These are phyloP conservation scores for Toxotes lorentzi DNA, from an alignment of 2,797 vertebrate species.

Conservation along the genomic window DNA sequence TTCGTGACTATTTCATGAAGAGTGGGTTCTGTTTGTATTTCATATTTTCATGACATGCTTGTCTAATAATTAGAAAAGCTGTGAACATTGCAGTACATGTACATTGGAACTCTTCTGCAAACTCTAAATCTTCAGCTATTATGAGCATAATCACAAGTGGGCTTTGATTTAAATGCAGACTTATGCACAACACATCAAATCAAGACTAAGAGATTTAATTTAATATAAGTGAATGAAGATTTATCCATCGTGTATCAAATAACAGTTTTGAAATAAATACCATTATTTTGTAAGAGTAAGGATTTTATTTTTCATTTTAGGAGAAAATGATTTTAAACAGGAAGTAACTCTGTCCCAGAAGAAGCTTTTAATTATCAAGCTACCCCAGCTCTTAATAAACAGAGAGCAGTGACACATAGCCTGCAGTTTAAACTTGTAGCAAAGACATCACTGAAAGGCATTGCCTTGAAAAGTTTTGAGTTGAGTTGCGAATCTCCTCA, in stretches of 20 bases:
- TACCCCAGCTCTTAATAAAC: slow-evolving; percentile 20
- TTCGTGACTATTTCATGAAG: too few relatives aligned
- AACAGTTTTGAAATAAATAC: background rate
- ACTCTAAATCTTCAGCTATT: background rate
- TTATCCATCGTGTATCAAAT: background rate
- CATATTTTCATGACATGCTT: background rate
- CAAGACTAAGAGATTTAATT: background rate
- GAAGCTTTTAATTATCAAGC: slow-evolving; percentile 38
- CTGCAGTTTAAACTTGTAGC: slow-evolving; percentile 19
- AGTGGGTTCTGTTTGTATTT: background rate
- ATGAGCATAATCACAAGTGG: too few relatives aligned
- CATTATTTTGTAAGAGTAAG: background rate
- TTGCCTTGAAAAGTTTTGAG: slow-evolving; percentile 34
- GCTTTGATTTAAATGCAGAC: background rate
- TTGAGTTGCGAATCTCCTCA: slow-evolving; percentile 8
- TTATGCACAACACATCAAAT: background rate
- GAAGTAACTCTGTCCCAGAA: background rate
- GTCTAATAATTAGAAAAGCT: background rate
- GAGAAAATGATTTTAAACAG: background rate
- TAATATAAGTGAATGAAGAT: background rate
- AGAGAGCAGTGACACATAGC: slow-evolving; percentile 14
- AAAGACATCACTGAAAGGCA: slow-evolving; percentile 30
- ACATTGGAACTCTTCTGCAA: too few relatives aligned
- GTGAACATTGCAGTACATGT: too few relatives aligned
- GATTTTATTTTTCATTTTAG: background rate